Conservation (phyloP, 1,140 invertebrate species). For the Neuroterus valhalla region DNA sequence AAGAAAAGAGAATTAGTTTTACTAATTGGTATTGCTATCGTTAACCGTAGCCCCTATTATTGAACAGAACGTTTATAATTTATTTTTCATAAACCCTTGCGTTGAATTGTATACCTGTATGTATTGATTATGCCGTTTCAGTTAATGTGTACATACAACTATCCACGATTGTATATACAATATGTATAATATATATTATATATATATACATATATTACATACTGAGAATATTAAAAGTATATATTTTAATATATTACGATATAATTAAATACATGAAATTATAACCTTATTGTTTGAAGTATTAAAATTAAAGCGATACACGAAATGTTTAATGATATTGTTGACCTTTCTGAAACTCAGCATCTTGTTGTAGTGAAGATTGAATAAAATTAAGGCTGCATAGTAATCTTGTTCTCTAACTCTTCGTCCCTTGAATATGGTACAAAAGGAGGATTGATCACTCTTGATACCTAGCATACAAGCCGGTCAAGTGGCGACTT, state of each 20-base stretch:
- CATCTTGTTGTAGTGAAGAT: conserved; percentile 72
- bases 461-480: no score
- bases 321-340: conserved; percentile 73
- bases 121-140: conserved; percentile 60
- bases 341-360: conserved; percentile 69
- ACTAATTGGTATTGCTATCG: conserved; percentile 55
- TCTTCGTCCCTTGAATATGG: conserved; percentile 3
- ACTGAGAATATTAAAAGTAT: conserved; percentile 70
- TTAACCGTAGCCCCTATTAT: conserved; percentile 54
- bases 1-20: conserved; percentile 45
- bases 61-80: conserved; percentile 54
- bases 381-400: conserved; percentile 71
- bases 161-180: conserved; percentile 63
- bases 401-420: conserved; percentile 43
- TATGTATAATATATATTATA: conserved; percentile 50
- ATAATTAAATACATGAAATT: conserved; percentile 70
- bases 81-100: conserved; percentile 50
- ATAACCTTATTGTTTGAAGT: conserved; percentile 73
- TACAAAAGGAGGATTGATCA: no score
- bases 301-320: conserved; percentile 70
- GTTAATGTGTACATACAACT: conserved; percentile 68
- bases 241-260: conserved; percentile 74
- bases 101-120: conserved; percentile 49
- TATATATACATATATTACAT: conserved; percentile 43
- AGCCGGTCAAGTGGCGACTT: no score